Conservation (phyloP, 2,797 vertebrate species). For the Arctocebus calabarensis region DNA sequence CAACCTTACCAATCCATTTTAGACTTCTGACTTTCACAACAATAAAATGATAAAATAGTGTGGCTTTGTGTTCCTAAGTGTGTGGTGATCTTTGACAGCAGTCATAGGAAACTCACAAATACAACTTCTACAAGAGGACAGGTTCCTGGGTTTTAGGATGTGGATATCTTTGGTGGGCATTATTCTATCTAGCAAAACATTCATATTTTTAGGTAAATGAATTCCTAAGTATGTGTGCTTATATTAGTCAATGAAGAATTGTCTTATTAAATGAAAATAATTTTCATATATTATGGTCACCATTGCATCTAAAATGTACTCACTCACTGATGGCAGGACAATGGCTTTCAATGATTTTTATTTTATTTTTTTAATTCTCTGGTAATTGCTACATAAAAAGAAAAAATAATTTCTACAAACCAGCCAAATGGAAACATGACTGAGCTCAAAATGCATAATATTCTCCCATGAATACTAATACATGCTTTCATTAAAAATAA, state of each 20-base stretch:
- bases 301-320: neutral
- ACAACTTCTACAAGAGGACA: neutral
- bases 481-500: constrained; percentile 74
- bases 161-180: neutral
- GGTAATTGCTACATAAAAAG: constrained; percentile 48
- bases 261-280: constrained; percentile 38
- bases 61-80: neutral
- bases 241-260: constrained; percentile 6
- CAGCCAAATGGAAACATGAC: constrained; percentile 67
- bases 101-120: neutral
- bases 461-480: constrained; percentile 67
- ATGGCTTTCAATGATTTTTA: neutral
- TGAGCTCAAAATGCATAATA: constrained; percentile 68
- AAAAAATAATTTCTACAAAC: constrained; percentile 59
- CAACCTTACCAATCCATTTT: neutral
- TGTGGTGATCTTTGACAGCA: neutral
- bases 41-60: neutral
- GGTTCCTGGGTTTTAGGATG: neutral
- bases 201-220: constrained; percentile 20
- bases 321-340: neutral
- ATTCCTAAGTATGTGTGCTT: neutral
- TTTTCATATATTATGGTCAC: constrained; percentile 22
- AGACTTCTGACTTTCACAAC: neutral
- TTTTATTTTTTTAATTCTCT: constrained; percentile 48
- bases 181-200: neutral